Base-by-base conservation (phyloP, 2,113 vertebrate genomes). In the Hypomesus transpacificus region DNA sequence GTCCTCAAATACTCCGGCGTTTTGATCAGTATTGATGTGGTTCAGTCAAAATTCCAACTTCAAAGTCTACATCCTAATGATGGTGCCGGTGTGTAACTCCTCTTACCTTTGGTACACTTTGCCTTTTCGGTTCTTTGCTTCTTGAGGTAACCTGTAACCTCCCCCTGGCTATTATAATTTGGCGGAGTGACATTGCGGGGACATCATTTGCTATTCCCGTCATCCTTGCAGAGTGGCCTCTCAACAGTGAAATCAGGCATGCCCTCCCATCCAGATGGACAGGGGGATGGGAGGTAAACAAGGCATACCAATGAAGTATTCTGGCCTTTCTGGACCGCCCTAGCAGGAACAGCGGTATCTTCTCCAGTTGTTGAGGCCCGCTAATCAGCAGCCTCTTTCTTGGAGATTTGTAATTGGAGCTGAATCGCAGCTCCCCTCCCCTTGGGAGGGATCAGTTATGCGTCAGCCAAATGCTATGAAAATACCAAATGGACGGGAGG, bases 381-480 rank as follows among this genome's bases (percentile, higher is more conserved):
- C 39, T 46, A 46, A 46, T 46, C 39, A 11, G 39, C 9, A 13
- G 39, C 9, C 39, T 46, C 39, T 13, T 76, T 80, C 77, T 77
- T 82, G 84, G 81, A 82, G 81, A 84, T 85, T 87, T 87, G 79
- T 82, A 86, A 86, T 85, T 80, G 80, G 80, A 87, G 82, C 77
- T 86, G 83, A 83, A 86, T 76, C 76, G 75, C 59, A 77, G 71
- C 81, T 72, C 76, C 74, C 75, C 74, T 86, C 78, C 83, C 83
- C 75, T 13, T 2, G 34, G 82, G 76, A 80, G 75, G 81, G 82
- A 85, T 84, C 86, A 64, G 78, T 78, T 74, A 28, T 66, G 54
- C 24, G 84, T 66, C 71, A 74, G 31, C 5, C 31, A 34, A 34
- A 34, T 5, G 31, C 31, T 34, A 34, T 34, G 31, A 3, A 7